Evolutionary conservation across 2,113 vertebrate genomes (phyloP).

Genomic region (Heterotis niloticus): DNA sequence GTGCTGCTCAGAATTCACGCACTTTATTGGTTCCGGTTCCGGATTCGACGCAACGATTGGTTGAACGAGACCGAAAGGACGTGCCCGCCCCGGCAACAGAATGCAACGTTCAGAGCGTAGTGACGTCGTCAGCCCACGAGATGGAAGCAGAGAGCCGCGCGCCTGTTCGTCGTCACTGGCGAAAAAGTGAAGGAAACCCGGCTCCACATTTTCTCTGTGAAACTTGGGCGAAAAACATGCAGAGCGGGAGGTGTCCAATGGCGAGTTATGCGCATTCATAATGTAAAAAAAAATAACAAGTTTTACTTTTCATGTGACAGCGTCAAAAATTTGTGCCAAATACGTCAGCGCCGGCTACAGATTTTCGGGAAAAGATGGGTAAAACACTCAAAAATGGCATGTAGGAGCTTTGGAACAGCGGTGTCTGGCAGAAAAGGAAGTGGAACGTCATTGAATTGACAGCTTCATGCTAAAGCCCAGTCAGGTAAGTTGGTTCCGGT

Average conservation of each 20-base stretch:
- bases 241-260: not conserved
- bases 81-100: not conserved
- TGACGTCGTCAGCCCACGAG: not conserved
- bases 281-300: no score
- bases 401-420: no score
- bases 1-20: not conserved
- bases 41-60: not conserved
- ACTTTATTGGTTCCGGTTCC: not conserved
- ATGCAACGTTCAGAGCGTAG: not conserved
- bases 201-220: not conserved
- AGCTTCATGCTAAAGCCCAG: no score
- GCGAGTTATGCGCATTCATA: not conserved
- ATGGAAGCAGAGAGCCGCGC: not conserved
- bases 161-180: not conserved
- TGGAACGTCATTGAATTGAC: no score
- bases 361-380: no score
- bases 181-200: not conserved
- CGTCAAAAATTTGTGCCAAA: no score
- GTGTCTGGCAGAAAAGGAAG: no score
- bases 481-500: no score
- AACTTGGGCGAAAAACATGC: not conserved
- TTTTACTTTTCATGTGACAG: no score
- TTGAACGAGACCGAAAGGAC: not conserved
- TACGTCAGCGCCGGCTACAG: no score
- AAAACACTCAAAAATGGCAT: no score